Base-by-base conservation (phyloP, 2,888 invertebrate species). In the Cotesia congregata region DNA sequence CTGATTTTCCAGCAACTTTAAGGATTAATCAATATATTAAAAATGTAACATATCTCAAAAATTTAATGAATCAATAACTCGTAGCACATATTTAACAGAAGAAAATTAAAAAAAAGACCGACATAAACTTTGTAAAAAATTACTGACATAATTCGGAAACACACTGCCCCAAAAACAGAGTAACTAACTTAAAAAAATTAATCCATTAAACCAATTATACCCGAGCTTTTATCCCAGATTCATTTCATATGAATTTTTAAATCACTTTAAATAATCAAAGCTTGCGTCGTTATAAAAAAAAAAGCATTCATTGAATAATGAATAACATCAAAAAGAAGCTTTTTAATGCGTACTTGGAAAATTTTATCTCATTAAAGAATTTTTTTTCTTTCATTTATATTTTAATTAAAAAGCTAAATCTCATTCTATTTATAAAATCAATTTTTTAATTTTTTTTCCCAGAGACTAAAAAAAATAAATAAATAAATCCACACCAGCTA, bases 401-500 rank as follows among this genome's bases (percentile, higher is more conserved):
- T 50, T 50, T 9, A 50, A 50, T 50, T 50, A 50, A 50, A 12
- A 50, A 50, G 3, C 30, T 30, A 50, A 50, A 12, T 50, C 50
- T 50, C 50, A 50, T 50, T 50, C 50, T 7, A 50, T 50, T 50
- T 12, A 4, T 12, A 50, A 50, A 50, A 50, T 12, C 7, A 9
- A 50, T 50, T 50, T 12, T 12, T 50, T 50, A 9, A 50, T 50
- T 50, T 12, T 12, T 50, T 50, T 0, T 30, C 30, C 3, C 3
- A 30, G 30, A 3, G 12, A 50, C 12, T 50, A 50, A 50, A 50
- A 50, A 50, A 12, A 50, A 41, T 41, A 50, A 12, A 6, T 9
- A 50, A 50, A 12, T 12, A 50, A 12, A 50, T 83, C 83, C 81
- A 83, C 84, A 80, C 83, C 78, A 30, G 3, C 30, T 30, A 3